phyloP scores from a whole-genome alignment of 1,140 invertebrate species.

The Calephelis virginiensis region DNA sequence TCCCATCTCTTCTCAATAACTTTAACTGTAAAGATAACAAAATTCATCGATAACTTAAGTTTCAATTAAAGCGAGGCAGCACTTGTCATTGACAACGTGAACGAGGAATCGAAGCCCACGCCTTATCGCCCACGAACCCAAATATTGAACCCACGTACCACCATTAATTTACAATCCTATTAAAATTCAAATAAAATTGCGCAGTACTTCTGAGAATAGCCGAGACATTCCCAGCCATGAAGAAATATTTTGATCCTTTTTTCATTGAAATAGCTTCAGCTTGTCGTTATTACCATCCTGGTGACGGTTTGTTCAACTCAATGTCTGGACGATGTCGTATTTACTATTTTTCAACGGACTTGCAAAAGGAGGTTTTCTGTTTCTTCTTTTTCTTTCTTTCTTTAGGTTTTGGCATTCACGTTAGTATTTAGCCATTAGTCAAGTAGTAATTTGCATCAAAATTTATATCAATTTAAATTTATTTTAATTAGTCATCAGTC shows the following conservation, averaged over 20 bases:
- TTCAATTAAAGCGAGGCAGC: slow-evolving; percentile 1
- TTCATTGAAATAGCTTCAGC: background rate
- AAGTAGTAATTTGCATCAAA: no score
- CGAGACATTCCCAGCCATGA: background rate
- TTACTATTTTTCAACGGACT: background rate
- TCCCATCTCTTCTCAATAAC: no score
- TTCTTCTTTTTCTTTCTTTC: no score
- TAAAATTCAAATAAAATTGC: slow-evolving; percentile 9
- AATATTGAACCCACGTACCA: slow-evolving; percentile 6
- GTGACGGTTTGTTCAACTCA: no score
- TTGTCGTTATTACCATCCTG: no score
- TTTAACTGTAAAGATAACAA: no score
- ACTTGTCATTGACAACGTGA: slow-evolving; percentile 2
- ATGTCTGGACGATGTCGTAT: slow-evolving; percentile 1
- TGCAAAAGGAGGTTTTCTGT: background rate
- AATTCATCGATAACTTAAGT: background rate
- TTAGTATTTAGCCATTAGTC: no score
- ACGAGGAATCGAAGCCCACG: slow-evolving; percentile 13
- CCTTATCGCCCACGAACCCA: slow-evolving; percentile 2
- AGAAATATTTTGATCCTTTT: background rate
- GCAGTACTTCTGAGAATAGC: slow-evolving; percentile 5
- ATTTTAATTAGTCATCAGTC: no score
- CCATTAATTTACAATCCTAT: slow-evolving; percentile 2
- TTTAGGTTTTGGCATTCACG: no score
- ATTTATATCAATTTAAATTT: no score